Conservation (phyloP, 2,888 invertebrate genomes). For the Acrobasis suavella region DNA sequence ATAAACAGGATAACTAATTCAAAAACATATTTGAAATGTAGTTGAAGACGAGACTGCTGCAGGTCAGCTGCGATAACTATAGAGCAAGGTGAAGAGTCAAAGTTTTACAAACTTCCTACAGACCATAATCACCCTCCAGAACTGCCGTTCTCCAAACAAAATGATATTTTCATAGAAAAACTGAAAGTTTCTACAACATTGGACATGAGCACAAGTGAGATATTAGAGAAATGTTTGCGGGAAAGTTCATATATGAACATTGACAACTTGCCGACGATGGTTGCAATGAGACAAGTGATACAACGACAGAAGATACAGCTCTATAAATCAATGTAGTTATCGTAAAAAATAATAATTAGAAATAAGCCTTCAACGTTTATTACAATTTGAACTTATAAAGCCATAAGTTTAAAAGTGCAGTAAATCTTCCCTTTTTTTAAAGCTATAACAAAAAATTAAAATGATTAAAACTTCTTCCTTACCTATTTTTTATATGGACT, state of each 20-base stretch:
- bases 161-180: slow-evolving; percentile 7
- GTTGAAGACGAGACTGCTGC: neutral
- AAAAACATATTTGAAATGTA: slow-evolving; percentile 10
- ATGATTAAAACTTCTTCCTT: too few species aligned
- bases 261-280: neutral
- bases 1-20: neutral
- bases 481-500: too few species aligned
- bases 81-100: neutral
- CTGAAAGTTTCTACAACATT: neutral
- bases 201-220: neutral
- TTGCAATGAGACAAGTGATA: neutral
- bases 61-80: neutral
- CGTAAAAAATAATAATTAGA: too few species aligned
- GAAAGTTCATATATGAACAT: slow-evolving; percentile 4
- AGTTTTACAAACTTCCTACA: neutral
- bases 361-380: too few species aligned
- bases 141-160: neutral
- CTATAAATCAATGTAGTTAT: neutral
- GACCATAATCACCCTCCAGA: slow-evolving; percentile 9
- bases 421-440: too few species aligned
- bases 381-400: too few species aligned
- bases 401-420: too few species aligned
- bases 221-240: slow-evolving; percentile 3
- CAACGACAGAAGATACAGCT: neutral
- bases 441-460: too few species aligned